Evolutionary conservation across 2,113 vertebrate species (phyloP).

Genomic region (Cephalopterus ornatus): DNA sequence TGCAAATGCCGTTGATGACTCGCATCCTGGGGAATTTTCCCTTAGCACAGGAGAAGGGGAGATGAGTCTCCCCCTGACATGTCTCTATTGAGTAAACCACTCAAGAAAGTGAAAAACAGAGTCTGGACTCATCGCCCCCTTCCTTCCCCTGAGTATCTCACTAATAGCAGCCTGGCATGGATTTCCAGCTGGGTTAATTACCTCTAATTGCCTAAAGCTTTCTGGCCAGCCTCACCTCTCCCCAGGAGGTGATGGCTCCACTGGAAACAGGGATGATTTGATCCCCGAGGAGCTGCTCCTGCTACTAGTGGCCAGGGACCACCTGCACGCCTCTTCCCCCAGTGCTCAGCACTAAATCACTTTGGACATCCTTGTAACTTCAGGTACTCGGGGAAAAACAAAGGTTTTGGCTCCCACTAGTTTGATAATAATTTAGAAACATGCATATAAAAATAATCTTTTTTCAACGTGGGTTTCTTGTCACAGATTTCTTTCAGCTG

Average conservation of each 20-base stretch:
- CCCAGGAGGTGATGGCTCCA: background rate
- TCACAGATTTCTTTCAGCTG: background rate
- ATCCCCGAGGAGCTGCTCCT: background rate
- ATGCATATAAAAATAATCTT: rapidly evolving
- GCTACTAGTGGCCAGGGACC: background rate
- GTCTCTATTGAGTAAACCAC: background rate
- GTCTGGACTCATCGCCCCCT: background rate
- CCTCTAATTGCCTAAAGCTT: background rate
- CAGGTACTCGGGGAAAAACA: background rate
- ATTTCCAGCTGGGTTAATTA: background rate
- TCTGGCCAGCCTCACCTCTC: background rate
- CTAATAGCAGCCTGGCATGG: background rate
- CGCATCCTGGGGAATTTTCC: background rate
- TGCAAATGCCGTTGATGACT: too few relatives aligned
- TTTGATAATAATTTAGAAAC: background rate
- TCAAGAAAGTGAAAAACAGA: background rate
- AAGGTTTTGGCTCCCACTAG: background rate
- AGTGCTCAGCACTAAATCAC: background rate
- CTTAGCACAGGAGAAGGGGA: background rate
- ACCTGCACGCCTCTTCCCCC: background rate
- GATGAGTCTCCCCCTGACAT: background rate
- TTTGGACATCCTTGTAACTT: background rate
- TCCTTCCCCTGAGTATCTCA: background rate
- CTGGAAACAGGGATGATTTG: background rate
- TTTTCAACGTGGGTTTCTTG: background rate